These are phyloP conservation scores for Pangasius mekongensis DNA, from an alignment of 2,797 vertebrate species.

Conservation along the genomic window DNA sequence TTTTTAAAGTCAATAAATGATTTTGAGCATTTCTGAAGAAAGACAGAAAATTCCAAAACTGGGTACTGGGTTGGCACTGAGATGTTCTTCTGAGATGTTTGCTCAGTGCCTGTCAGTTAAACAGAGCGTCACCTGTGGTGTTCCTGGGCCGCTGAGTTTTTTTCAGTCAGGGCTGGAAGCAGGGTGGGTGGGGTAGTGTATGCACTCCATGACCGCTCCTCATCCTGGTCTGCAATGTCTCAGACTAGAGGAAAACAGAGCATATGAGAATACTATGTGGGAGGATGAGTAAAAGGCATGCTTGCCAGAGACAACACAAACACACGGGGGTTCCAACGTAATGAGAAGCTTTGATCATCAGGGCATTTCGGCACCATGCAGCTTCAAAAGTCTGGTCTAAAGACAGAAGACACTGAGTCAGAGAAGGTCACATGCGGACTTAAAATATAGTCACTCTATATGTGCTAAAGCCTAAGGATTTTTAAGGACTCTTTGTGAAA, in stretches of 20 bases:
- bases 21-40: neutral
- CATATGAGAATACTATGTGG: slow-evolving; percentile 73
- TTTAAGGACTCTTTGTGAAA: neutral
- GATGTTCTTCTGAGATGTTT: slow-evolving; percentile 9
- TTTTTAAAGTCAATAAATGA: neutral
- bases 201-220: slow-evolving; percentile 33
- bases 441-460: slow-evolving; percentile 14
- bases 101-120: neutral
- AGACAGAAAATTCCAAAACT: neutral
- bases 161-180: slow-evolving; percentile 6
- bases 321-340: slow-evolving; percentile 65
- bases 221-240: slow-evolving; percentile 26
- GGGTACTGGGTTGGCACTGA: neutral
- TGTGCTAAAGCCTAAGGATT: slow-evolving; percentile 22
- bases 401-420: slow-evolving; percentile 17
- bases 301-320: slow-evolving; percentile 67
- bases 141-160: slow-evolving; percentile 44
- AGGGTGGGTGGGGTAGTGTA: neutral
- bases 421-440: slow-evolving; percentile 14
- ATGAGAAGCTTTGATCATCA: slow-evolving; percentile 72
- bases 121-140: slow-evolving; percentile 41
- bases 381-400: slow-evolving; percentile 46
- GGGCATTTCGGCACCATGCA: slow-evolving; percentile 59
- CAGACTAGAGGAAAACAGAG: slow-evolving; percentile 65
- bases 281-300: slow-evolving; percentile 70